These are phyloP conservation scores for Dendrolimus punctatus DNA, from an alignment of 1,140 invertebrate genomes.

Conservation along the genomic window DNA sequence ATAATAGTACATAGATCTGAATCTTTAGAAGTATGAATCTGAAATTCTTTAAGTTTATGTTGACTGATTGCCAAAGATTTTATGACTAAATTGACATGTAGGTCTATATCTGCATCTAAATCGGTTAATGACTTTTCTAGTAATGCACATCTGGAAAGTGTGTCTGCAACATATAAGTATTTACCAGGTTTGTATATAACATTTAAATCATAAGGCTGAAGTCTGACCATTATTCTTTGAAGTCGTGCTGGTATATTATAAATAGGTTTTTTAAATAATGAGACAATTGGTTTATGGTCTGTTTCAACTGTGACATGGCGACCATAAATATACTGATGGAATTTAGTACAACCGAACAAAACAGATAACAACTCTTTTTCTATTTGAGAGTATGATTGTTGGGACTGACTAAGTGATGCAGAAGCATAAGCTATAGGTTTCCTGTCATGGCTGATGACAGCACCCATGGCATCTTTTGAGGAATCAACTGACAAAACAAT, in stretches of 20 bases:
- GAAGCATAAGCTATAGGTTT: conserved; percentile 9
- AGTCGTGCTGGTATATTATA: conserved; percentile 8
- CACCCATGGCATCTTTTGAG: conserved; percentile 7
- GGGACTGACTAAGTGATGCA: conserved; percentile 2
- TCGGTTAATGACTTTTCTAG: background rate
- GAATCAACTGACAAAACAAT: conserved; percentile 4
- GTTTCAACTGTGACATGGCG: conserved; percentile 8
- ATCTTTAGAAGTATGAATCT: background rate
- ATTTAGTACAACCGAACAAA: conserved; percentile 10
- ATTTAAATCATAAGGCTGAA: conserved; percentile 9
- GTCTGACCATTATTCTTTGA: conserved; percentile 10
- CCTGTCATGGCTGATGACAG: conserved; percentile 8
- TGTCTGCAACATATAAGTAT: conserved; percentile 10
- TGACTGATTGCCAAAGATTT: background rate
- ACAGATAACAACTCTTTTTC: conserved; percentile 13
- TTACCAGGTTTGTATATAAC: conserved; percentile 11
- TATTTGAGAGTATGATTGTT: conserved; percentile 9
- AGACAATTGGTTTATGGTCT: conserved; percentile 13
- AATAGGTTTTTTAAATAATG: conserved; percentile 13
- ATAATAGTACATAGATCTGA: background rate
- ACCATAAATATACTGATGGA: conserved; percentile 18
- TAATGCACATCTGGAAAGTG: conserved; percentile 7
- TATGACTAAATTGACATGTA: conserved; percentile 3
- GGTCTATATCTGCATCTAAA: conserved; percentile 1
- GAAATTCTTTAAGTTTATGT: conserved; percentile 2